A percentile compares a stretch with the other conserved stretches of the same genome.
These are phyloP conservation scores for Neopelma chrysocephalum DNA, from an alignment of 2,797 vertebrate genomes.

Conservation along the genomic window DNA sequence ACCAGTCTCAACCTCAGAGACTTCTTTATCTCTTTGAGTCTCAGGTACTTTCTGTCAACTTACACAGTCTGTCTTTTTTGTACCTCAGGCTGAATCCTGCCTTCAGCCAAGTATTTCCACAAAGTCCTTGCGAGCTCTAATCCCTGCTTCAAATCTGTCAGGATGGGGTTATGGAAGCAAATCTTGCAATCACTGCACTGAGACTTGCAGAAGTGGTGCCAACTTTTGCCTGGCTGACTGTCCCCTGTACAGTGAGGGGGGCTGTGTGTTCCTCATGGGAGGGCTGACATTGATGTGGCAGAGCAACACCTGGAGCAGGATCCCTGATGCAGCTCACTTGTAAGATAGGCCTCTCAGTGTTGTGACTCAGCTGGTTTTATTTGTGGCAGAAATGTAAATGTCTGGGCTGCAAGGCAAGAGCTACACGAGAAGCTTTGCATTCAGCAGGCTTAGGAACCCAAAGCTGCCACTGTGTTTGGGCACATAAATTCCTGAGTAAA, in stretches of 20 bases:
- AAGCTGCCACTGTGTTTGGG: neutral
- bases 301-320: accelerated
- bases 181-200: neutral
- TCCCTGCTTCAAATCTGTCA: neutral
- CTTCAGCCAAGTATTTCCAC: neutral
- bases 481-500: neutral
- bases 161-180: neutral
- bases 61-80: neutral
- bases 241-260: too few relatives aligned
- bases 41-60: neutral
- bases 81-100: neutral
- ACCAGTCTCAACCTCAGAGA: accelerated
- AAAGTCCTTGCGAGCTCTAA: neutral
- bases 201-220: neutral
- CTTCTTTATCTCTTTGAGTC: neutral
- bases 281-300: neutral
- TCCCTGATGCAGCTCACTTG: neutral
- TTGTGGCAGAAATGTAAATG: neutral
- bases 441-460: neutral
- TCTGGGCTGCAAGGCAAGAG: neutral
- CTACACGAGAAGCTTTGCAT: neutral
- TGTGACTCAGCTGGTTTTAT: neutral
- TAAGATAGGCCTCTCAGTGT: neutral
- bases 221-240: neutral
- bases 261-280: neutral